These are phyloP conservation scores for Eriocheir sinensis DNA, from an alignment of 1,140 invertebrate genomes.

Conservation along the genomic window DNA sequence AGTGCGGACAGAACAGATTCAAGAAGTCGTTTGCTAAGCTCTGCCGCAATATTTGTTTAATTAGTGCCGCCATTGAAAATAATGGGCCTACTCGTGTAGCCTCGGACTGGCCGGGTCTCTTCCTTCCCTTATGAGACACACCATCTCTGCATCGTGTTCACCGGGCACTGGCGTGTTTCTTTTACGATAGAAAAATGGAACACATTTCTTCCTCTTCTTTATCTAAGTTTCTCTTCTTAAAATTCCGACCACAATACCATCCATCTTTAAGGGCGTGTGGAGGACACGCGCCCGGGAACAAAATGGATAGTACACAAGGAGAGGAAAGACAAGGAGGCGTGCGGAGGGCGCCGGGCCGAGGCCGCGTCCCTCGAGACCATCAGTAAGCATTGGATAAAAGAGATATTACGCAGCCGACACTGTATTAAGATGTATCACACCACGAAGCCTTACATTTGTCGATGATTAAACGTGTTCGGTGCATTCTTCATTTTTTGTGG, in stretches of 20 bases:
- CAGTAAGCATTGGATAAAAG: conserved; percentile 13
- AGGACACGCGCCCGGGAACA: not conserved
- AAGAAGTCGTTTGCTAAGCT: too few species aligned
- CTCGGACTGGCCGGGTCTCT: too few species aligned
- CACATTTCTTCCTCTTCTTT: not conserved
- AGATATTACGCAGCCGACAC: not conserved
- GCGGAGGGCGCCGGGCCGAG: not conserved
- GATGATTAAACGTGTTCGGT: not conserved
- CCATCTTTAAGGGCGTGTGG: not conserved
- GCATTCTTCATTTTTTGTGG: not conserved
- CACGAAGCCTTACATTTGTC: too few species aligned
- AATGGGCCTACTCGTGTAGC: too few species aligned
- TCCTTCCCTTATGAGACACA: too few species aligned
- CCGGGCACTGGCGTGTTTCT: not conserved
- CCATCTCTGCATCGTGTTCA: too few species aligned
- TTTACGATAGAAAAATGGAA: not conserved
- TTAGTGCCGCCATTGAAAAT: too few species aligned
- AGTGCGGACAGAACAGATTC: too few species aligned
- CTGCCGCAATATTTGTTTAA: too few species aligned
- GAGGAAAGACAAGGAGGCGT: not conserved
- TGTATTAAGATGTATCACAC: not conserved
- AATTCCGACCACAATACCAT: not conserved
- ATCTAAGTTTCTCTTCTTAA: not conserved
- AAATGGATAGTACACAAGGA: not conserved
- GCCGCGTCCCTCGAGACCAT: not conserved